A percentile compares a stretch with the other conserved stretches of the same genome.
Conservation (phyloP, 2,113 vertebrate genomes). For the Mixornis gularis region DNA sequence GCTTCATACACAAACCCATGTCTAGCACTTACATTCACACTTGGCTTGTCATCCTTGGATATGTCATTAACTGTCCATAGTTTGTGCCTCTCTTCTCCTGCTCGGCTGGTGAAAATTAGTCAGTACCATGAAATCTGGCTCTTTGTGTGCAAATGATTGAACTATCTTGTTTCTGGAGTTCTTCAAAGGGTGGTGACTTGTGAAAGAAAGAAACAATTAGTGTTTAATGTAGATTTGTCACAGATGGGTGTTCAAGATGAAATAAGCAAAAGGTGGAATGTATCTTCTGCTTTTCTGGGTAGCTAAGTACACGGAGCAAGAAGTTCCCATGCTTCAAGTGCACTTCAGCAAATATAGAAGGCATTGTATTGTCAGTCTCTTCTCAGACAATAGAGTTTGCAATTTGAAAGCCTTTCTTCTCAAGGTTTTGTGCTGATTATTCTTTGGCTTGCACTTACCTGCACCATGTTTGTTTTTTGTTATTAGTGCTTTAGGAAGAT, state of each 20-base stretch:
- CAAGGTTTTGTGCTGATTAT: background rate
- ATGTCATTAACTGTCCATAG: background rate
- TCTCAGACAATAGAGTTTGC: background rate
- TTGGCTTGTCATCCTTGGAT: background rate
- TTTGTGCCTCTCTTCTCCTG: background rate
- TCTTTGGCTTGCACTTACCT: background rate
- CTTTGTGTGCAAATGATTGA: background rate
- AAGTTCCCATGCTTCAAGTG: background rate
- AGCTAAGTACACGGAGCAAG: background rate
- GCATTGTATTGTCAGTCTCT: background rate
- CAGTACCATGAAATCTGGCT: background rate
- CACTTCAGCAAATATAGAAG: background rate
- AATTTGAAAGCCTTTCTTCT: background rate
- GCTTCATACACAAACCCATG: background rate
- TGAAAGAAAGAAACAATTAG: background rate
- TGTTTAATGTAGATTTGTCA: background rate
- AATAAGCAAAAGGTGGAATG: background rate
- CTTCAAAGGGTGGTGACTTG: background rate
- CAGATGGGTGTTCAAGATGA: background rate
- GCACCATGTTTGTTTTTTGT: background rate
- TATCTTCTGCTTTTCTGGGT: background rate
- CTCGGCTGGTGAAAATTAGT: background rate
- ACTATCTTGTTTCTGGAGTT: background rate
- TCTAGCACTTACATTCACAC: background rate
- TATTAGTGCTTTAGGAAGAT: background rate